Evolutionary conservation across 2,113 vertebrate genomes (phyloP).

Genomic region (Gnathonemus echidnorhynchus): DNA sequence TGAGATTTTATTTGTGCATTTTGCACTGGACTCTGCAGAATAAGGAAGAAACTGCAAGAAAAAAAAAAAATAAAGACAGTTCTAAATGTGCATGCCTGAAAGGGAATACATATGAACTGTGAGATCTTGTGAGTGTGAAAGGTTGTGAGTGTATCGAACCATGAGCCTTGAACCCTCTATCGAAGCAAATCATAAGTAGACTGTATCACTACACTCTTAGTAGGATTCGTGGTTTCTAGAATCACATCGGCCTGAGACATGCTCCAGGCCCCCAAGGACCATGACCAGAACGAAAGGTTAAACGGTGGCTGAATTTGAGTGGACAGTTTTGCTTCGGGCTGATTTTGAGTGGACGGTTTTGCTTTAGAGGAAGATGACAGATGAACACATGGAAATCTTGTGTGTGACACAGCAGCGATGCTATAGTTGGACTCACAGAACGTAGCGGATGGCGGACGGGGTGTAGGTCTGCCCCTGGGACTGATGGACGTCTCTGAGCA

Average conservation of each 20-base stretch:
- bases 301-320: not conserved
- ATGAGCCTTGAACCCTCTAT: not conserved
- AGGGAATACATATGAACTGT: not conserved
- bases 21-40: not conserved
- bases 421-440: constrained; percentile 31
- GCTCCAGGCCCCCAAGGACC: not conserved
- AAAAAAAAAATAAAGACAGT: not conserved
- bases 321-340: not conserved
- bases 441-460: constrained; percentile 37
- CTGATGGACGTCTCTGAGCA: constrained; percentile 28
- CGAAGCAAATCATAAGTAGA: not conserved
- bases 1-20: not conserved
- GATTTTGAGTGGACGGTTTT: not conserved
- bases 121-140: not conserved
- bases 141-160: not conserved
- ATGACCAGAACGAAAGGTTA: not conserved
- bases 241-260: not conserved
- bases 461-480: constrained; percentile 36
- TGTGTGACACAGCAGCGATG: not conserved
- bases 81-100: not conserved
- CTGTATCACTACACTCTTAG: not conserved
- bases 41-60: not conserved
- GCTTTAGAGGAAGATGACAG: not conserved
- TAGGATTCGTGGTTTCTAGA: not conserved
- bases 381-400: not conserved